These are phyloP conservation scores for Campylomormyrus numenius DNA, from an alignment of 2,113 vertebrate species.

Conservation along the genomic window DNA sequence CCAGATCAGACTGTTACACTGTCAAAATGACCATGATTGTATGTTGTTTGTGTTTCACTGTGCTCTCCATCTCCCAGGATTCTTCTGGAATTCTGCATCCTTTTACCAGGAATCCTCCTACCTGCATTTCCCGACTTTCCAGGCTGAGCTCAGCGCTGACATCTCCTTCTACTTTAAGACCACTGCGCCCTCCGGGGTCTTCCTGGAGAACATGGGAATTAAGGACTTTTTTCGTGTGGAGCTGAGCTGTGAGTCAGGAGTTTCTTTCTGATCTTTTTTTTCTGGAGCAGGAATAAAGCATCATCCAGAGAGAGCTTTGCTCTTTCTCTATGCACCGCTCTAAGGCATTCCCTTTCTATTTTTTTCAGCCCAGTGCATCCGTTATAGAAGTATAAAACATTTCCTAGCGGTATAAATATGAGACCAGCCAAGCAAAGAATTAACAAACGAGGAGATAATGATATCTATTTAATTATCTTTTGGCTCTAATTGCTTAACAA, in stretches of 20 bases:
- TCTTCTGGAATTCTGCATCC: constrained; percentile 86
- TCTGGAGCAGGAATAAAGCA: not conserved
- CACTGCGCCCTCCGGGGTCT: constrained; percentile 72
- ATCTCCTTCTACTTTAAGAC: constrained; percentile 97
- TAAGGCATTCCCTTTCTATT: not conserved
- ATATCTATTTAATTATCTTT: constrained; percentile 1
- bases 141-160: constrained; percentile 77
- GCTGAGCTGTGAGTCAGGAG: constrained; percentile 81
- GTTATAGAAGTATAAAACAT: not conserved
- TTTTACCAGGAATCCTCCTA: constrained; percentile 86
- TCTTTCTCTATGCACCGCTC: not conserved
- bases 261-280: not conserved
- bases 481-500: not conserved
- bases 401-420: not conserved
- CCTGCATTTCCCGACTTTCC: constrained; percentile 85
- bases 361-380: not conserved
- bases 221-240: constrained; percentile 87
- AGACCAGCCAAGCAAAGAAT: not conserved
- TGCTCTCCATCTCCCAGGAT: constrained; percentile 58
- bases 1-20: not conserved
- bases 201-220: constrained; percentile 88
- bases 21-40: not conserved
- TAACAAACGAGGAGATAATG: not conserved
- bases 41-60: not conserved
- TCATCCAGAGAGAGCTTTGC: not conserved